Conservation (phyloP, 1,140 invertebrate genomes). For the Drosophila auraria region DNA sequence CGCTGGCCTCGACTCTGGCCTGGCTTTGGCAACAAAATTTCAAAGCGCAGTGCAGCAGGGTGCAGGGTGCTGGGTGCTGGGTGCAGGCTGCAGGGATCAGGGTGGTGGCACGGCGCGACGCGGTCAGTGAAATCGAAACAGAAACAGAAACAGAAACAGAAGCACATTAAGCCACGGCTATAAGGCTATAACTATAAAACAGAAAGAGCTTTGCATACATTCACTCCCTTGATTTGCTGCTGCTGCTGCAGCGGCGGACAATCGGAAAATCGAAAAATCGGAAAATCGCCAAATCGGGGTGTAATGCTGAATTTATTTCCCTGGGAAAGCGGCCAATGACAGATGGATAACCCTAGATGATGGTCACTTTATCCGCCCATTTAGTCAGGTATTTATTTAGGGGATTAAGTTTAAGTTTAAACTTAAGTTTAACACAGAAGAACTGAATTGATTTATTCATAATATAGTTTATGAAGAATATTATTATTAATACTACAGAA, state of each 20-base stretch:
- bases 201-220: slow-evolving; percentile 50
- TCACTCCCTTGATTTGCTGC: slow-evolving; percentile 6
- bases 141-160: slow-evolving; percentile 44
- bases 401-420: background rate
- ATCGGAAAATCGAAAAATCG: slow-evolving; percentile 11
- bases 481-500: no score
- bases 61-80: slow-evolving; percentile 9
- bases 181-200: slow-evolving; percentile 49
- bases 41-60: slow-evolving; percentile 11
- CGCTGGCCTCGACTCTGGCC: background rate
- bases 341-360: background rate
- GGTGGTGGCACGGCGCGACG: slow-evolving; percentile 16
- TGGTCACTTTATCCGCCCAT: background rate
- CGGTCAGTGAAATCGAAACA: slow-evolving; percentile 41
- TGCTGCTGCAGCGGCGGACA: slow-evolving; percentile 9
- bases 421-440: no score
- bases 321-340: background rate
- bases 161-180: slow-evolving; percentile 49
- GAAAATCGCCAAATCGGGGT: slow-evolving; percentile 17
- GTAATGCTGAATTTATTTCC: slow-evolving; percentile 28
- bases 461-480: no score
- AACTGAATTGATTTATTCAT: no score
- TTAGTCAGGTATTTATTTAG: background rate
- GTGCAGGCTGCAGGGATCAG: background rate
- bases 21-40: slow-evolving; percentile 12